A percentile compares a stretch with the other conserved stretches of the same genome.
Evolutionary conservation across 2,888 invertebrate genomes (phyloP).

Genomic region (Epiblema foenella): DNA sequence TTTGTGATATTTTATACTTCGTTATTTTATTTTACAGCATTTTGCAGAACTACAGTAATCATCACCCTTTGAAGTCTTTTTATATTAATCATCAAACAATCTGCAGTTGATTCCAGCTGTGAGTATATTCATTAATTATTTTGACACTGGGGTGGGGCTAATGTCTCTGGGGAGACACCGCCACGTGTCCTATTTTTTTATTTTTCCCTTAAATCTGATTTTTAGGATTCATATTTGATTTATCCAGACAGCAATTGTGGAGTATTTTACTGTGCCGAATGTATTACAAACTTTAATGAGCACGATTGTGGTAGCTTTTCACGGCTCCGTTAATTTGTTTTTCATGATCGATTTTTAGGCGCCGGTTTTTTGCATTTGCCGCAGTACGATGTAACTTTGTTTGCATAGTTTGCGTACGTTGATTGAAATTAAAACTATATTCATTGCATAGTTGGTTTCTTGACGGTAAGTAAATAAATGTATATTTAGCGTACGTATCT

Average conservation of each 20-base stretch:
- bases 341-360: conserved; percentile 64
- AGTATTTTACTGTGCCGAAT: conserved; percentile 41
- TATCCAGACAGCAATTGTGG: conserved; percentile 37
- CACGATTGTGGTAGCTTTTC: conserved; percentile 14
- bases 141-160: conserved; percentile 81
- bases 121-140: conserved; percentile 69
- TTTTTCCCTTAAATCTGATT: conserved; percentile 57
- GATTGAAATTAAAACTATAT: neutral
- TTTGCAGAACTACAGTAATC: conserved; percentile 58
- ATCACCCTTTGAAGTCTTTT: conserved; percentile 61
- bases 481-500: neutral
- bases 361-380: conserved; percentile 54
- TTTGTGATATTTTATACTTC: conserved; percentile 81
- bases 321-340: conserved; percentile 57
- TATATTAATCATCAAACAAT: conserved; percentile 61
- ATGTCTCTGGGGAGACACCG: conserved; percentile 75
- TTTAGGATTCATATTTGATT: conserved; percentile 48
- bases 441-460: neutral
- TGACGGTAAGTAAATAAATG: neutral
- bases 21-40: conserved; percentile 72
- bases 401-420: conserved; percentile 5
- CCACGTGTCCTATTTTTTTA: conserved; percentile 80
- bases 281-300: conserved; percentile 19
- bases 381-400: conserved; percentile 38
- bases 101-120: conserved; percentile 64